These are phyloP conservation scores for Helicolenus hilgendorfi DNA, from an alignment of 2,797 vertebrate species.

Conservation along the genomic window DNA sequence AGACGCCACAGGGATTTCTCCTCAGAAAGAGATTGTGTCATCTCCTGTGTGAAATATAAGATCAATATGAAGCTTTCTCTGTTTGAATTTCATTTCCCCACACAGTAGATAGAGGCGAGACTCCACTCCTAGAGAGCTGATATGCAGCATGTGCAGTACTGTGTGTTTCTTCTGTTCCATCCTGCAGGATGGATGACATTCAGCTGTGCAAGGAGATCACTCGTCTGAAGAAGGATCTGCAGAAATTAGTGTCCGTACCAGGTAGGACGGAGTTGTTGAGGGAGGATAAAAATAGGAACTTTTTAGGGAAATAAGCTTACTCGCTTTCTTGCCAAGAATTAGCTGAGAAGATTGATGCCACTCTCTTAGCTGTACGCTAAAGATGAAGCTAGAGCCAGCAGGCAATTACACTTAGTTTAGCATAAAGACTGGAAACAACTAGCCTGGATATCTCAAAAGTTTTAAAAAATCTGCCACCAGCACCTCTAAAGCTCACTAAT, in stretches of 20 bases:
- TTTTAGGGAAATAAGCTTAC: too few relatives aligned
- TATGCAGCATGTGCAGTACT: not conserved
- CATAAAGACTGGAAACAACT: not conserved
- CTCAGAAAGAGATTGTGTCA: slow-evolving; percentile 17
- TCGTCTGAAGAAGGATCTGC: slow-evolving; percentile 93
- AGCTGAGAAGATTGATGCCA: not conserved
- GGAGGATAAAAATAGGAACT: not conserved
- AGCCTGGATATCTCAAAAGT: not conserved
- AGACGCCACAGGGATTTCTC: slow-evolving; percentile 9
- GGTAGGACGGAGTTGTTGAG: slow-evolving; percentile 76
- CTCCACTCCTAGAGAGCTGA: not conserved
- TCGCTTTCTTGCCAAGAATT: not conserved
- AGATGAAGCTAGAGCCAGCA: not conserved
- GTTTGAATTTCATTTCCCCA: slow-evolving; percentile 20
- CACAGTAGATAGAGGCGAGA: not conserved
- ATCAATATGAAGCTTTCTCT: slow-evolving; percentile 1
- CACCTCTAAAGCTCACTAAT: not conserved
- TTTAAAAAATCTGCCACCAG: not conserved
- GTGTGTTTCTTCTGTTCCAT: not conserved
- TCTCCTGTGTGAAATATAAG: slow-evolving; percentile 16
- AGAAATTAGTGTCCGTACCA: slow-evolving; percentile 91
- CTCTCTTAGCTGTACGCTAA: not conserved
- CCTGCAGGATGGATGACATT: slow-evolving; percentile 95
- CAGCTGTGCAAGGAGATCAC: slow-evolving; percentile 95
- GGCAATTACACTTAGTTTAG: not conserved